These are phyloP conservation scores for Anaspis maculata DNA, from an alignment of 2,888 invertebrate species.

Conservation along the genomic window DNA sequence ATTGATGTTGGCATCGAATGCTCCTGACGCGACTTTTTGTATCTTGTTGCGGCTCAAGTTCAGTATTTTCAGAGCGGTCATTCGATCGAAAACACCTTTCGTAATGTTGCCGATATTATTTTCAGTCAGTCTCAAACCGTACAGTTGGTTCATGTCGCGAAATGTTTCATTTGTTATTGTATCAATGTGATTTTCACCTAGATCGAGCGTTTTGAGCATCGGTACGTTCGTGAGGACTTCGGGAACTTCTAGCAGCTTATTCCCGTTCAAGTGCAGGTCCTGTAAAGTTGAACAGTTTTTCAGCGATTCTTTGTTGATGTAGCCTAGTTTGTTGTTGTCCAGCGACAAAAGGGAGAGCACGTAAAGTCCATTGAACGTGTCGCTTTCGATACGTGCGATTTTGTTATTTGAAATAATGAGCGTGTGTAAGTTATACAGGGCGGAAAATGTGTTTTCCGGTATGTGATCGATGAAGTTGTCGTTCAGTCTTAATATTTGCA, in stretches of 20 bases:
- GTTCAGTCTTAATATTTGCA: conserved; percentile 72
- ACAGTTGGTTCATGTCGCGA: conserved; percentile 69
- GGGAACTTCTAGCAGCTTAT: conserved; percentile 68
- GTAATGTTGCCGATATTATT: conserved; percentile 75
- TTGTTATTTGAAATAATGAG: conserved; percentile 75
- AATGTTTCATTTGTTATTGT: conserved; percentile 73
- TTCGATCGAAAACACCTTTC: conserved; percentile 70
- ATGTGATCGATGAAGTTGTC: conserved; percentile 70
- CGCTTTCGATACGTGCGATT: conserved; percentile 64
- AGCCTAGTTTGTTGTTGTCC: conserved; percentile 70
- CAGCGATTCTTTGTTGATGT: conserved; percentile 66
- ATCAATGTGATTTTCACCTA: conserved; percentile 78
- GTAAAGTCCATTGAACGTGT: conserved; percentile 67
- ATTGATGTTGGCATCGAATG: conserved; percentile 69
- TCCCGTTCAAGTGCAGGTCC: conserved; percentile 76
- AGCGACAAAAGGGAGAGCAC: conserved; percentile 68
- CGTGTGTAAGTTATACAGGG: conserved; percentile 70
- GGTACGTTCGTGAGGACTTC: conserved; percentile 65
- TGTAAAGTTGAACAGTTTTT: conserved; percentile 72
- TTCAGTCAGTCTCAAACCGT: conserved; percentile 73
- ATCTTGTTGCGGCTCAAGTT: conserved; percentile 80
- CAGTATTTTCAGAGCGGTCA: conserved; percentile 70
- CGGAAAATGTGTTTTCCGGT: conserved; percentile 70
- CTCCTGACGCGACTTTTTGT: conserved; percentile 65
- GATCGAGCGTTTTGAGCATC: conserved; percentile 68